Evolutionary conservation across 1,140 invertebrate genomes (phyloP).

Genomic region (Drosophila tsacasi): DNA sequence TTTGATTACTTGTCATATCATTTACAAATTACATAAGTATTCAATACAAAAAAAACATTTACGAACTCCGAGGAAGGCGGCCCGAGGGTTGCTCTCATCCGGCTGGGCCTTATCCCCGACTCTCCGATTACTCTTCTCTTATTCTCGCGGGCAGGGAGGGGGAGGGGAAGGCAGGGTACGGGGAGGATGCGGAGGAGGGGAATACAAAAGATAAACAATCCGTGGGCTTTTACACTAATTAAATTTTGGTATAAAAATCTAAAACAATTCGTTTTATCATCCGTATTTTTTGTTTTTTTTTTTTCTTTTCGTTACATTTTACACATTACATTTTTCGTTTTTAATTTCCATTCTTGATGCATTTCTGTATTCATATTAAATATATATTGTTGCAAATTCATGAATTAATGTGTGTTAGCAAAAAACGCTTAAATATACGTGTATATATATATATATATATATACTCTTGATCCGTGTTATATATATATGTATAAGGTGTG

Average conservation of each 20-base stretch:
- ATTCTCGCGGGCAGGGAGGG: background rate
- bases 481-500: constrained; percentile 20
- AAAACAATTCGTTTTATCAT: constrained; percentile 61
- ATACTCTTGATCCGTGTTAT: constrained; percentile 45
- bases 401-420: constrained; percentile 71
- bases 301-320: constrained; percentile 29
- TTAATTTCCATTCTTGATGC: constrained; percentile 28
- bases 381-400: constrained; percentile 68
- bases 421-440: constrained; percentile 67
- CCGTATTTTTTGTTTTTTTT: constrained; percentile 5
- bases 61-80: constrained; percentile 19
- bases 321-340: constrained; percentile 42
- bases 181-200: background rate
- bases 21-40: constrained; percentile 63
- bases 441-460: constrained; percentile 30
- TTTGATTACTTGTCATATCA: constrained; percentile 61
- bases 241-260: constrained; percentile 79
- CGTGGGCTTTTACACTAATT: constrained; percentile 63
- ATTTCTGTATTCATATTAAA: constrained; percentile 51
- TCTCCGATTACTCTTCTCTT: background rate
- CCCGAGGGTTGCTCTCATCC: constrained; percentile 9
- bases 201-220: constrained; percentile 59
- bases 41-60: constrained; percentile 55
- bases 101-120: background rate
- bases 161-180: background rate